phyloP scores from a whole-genome alignment of 92 coral and sea anemone genomes.

The Paragorgia papillata region DNA sequence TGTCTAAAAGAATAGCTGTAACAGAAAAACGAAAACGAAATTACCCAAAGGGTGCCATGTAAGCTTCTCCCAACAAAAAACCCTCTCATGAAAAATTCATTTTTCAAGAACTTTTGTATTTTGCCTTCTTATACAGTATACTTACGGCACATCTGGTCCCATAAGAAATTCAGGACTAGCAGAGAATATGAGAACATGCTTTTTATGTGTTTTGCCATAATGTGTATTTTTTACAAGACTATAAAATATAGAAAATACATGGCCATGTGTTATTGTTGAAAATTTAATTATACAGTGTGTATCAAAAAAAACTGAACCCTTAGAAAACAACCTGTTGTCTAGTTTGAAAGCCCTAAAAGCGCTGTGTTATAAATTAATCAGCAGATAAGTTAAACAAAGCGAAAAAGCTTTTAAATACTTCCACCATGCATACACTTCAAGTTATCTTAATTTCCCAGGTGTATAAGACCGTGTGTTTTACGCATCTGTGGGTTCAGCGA shows the following conservation, averaged over 20 bases:
- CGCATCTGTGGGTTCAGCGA: no score
- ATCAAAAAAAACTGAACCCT: no score
- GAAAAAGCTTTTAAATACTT: no score
- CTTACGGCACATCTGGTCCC: conserved; percentile 97
- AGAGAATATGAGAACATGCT: conserved; percentile 79
- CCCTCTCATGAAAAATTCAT: background rate
- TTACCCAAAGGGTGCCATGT: no score
- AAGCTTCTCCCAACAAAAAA: background rate
- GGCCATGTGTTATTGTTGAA: background rate
- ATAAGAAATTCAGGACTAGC: conserved; percentile 74
- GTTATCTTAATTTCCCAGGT: no score
- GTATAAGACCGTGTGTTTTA: no score
- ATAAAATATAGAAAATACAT: background rate
- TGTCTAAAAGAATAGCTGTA: conserved; percentile 89
- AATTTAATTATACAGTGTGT: no score
- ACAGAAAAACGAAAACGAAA: conserved; percentile 7
- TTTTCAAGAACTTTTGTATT: background rate
- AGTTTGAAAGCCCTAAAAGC: no score
- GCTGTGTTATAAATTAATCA: no score
- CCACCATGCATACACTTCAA: no score
- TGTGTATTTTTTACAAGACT: conserved; percentile 84
- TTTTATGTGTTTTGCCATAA: conserved; percentile 82
- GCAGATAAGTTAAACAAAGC: no score
- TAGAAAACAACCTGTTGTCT: no score
- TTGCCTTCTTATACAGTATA: background rate